Evolutionary conservation across 2,797 vertebrate species (phyloP), one percentile per base, ranked within the genome.

Genomic region (Alcedo quadribrachys): DNA sequence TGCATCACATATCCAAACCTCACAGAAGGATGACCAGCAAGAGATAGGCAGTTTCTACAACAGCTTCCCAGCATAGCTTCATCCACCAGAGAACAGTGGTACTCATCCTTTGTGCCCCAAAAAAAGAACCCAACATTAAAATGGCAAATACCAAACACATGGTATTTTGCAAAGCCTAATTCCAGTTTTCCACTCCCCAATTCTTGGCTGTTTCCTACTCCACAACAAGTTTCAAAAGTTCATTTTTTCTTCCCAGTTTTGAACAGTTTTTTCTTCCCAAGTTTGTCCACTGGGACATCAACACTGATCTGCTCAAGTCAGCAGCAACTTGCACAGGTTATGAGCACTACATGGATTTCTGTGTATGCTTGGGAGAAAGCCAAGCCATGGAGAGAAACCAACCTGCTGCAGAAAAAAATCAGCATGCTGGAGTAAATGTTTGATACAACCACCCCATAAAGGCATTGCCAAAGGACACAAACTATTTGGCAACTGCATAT

Each of bases 251-350:
- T 76, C 60, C 78, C 3, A 17, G 24, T 91, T 80, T 77, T 37
- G 22, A 92, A 68, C 8, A 37, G 13, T 15, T 58, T 55, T 78
- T 28, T 30, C 46, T 24, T 76, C 60, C 78, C 3, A 17, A 17
- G 27, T 91, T 80, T 77, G 33, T 20, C 89, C 87, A 32, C 35
- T 21, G 73, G 61, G 69, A 89, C 43, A 35, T 50, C 68, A 78
- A 19, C 43, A 16, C 58, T 0, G 2, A 77, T 80, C 77, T 48
- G 45, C 65, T 79, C 13, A 1, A 88, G 53, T 76, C 86, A 81
- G 80, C 91, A 94, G 81, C 35, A 69, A 21, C 69, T 79, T 32
- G 53, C n/a, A 15, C 62, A 68, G 87, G 76, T 81, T 93, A 65
- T 71, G 27, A 89, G 75, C 55, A 15, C 33, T 68, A 68, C 91